Evolutionary conservation across 37 sponge, comb jelly and placozoan species (phyloP), one percentile per base, ranked within the genome.

Genomic region (Cliona cf. orientalis): DNA sequence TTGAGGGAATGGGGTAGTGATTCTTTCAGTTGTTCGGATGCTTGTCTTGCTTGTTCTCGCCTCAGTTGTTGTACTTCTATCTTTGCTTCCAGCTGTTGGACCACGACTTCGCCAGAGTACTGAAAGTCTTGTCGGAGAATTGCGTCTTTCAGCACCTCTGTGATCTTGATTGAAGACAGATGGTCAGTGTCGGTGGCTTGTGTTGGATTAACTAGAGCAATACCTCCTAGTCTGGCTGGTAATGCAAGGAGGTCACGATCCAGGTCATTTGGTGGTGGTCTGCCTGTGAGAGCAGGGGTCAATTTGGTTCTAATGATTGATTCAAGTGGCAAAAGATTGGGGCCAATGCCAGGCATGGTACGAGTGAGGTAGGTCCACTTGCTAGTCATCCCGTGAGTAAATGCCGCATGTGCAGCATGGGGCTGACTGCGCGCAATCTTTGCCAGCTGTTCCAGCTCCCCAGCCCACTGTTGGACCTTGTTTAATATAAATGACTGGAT

Each of bases 221-320:
- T 35, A n/a, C 85, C 85, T 67, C 85, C 81, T 36, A 80, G 37
- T 21, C 81, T 45, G 33, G 81, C 61, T 36, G 78, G 78, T 17
- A 77, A 42, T 37, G 78, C 61, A 22, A 77, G 65, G 23, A 77
- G 42, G 12, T 35, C 42, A 28, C 78, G n/a, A 42, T 63, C 43
- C 12, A 77, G 63, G 41, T 77, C 76, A 75, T 28, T 31, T 34
- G 76, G 76, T 41, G 40, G 38, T 41, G 76, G 59, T 31, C 76
- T 5, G 4, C 76, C 61, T n/a, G 76, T 75, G 37, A 75, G 58
- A 22, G 76, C 58, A 28, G 76, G 76, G n/a, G 57, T 55, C n/a
- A 75, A 35, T 35, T 75, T 57, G 34, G 61, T 58, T 17, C 76
- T 34, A 4, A 75, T 23, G 21, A 49, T 26, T 19, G 28, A 23